Evolutionary conservation across 2,797 vertebrate genomes (phyloP).

Genomic region (Ammospiza maritima): DNA sequence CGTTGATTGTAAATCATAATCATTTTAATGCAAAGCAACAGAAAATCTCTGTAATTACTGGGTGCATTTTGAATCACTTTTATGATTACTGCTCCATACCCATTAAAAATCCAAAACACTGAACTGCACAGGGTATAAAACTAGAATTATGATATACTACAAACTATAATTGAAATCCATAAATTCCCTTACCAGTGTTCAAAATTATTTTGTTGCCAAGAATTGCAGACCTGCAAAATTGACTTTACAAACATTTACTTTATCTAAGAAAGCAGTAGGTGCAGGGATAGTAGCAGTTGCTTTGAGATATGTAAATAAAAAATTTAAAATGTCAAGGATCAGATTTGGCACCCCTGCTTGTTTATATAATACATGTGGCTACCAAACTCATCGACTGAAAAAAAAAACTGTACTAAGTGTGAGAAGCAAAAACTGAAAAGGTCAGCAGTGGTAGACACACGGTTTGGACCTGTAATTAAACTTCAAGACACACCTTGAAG

Average conservation of each 20-base stretch:
- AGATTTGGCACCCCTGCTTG: not conserved
- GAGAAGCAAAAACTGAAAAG: not conserved
- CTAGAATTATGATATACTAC: conserved; percentile 77
- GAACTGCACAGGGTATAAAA: conserved; percentile 77
- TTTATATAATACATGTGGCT: not conserved
- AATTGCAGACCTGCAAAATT: conserved; percentile 62
- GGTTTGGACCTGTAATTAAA: not conserved
- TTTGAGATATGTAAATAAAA: not conserved
- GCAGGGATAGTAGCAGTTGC: not conserved
- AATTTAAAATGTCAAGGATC: not conserved
- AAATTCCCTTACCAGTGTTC: conserved; percentile 72
- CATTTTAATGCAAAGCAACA: conserved; percentile 79
- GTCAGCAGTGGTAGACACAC: not conserved
- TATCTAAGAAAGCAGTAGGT: not conserved
- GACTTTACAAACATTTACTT: conserved; percentile 67
- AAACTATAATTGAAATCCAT: conserved; percentile 80
- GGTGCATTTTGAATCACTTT: conserved; percentile 81
- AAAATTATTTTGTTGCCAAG: conserved; percentile 73
- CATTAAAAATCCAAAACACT: conserved; percentile 81
- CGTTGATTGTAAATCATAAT: conserved; percentile 76
- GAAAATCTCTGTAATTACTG: conserved; percentile 82
- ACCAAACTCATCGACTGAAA: not conserved
- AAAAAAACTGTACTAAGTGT: not conserved
- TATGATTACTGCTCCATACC: conserved; percentile 78
- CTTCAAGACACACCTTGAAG: not conserved